A percentile compares a stretch with the other conserved stretches of the same genome.
phyloP scores from a whole-genome alignment of 2,888 invertebrate species.

The Molanna angustata region DNA sequence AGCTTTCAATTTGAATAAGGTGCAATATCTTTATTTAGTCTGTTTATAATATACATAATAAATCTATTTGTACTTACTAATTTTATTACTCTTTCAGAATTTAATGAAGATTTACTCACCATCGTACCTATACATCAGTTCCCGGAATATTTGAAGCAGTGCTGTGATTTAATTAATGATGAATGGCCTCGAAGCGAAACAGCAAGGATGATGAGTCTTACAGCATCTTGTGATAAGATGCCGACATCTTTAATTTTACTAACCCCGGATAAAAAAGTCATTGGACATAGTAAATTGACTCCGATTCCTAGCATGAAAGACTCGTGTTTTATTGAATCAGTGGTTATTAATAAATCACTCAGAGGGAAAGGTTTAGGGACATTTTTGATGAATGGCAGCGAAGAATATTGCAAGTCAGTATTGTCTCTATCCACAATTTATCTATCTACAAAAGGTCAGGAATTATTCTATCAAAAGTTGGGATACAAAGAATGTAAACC shows the following conservation, averaged over 20 bases:
- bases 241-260: conserved; percentile 72
- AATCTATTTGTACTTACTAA: no score
- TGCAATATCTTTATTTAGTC: no score
- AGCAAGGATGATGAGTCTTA: conserved; percentile 72
- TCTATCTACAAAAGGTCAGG: conserved; percentile 71
- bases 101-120: conserved; percentile 21
- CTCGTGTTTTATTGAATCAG: conserved; percentile 79
- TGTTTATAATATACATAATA: no score
- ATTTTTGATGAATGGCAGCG: conserved; percentile 68
- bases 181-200: conserved; percentile 84
- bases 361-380: conserved; percentile 77
- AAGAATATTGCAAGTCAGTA: conserved; percentile 66
- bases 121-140: conserved; percentile 71
- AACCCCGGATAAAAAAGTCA: conserved; percentile 52
- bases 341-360: conserved; percentile 68
- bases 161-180: conserved; percentile 76
- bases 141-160: conserved; percentile 67
- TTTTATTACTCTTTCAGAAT: no score
- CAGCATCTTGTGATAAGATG: conserved; percentile 68
- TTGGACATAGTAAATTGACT: conserved; percentile 80
- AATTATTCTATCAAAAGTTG: conserved; percentile 70
- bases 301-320: conserved; percentile 65
- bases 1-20: no score
- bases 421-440: conserved; percentile 64
- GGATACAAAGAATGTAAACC: conserved; percentile 69